phyloP scores from a whole-genome alignment of 1,140 invertebrate species.

The Chionoecetes opilio region DNA sequence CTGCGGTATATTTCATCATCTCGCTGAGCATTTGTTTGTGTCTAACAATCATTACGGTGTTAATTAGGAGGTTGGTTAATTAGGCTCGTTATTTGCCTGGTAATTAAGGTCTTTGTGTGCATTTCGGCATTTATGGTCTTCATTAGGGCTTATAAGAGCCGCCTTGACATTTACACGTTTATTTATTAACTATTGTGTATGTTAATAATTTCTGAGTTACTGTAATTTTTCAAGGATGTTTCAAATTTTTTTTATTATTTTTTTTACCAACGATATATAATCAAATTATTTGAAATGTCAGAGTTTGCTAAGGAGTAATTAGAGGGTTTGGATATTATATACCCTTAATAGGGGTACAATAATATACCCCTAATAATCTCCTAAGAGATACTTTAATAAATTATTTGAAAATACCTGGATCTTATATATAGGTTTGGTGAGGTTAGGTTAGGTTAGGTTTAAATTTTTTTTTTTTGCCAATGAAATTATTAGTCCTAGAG shows the following conservation, averaged over 20 bases:
- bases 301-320: no score
- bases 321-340: no score
- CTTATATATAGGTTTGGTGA: no score
- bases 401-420: no score
- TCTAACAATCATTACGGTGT: background rate
- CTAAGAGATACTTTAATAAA: no score
- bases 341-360: no score
- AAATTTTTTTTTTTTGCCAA: no score
- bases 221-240: background rate
- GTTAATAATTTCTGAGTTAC: background rate
- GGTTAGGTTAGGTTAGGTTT: background rate
- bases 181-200: background rate
- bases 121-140: slow-evolving; percentile 1
- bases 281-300: no score
- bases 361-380: no score
- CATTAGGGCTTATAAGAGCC: background rate
- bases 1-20: background rate
- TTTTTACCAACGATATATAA: no score
- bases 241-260: background rate
- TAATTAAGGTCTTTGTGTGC: background rate
- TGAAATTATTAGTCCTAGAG: no score
- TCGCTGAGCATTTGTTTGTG: background rate
- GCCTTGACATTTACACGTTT: background rate
- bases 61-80: background rate
- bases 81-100: background rate